Conservation (phyloP, 2,888 invertebrate genomes). For the Nymphalis urticae region DNA sequence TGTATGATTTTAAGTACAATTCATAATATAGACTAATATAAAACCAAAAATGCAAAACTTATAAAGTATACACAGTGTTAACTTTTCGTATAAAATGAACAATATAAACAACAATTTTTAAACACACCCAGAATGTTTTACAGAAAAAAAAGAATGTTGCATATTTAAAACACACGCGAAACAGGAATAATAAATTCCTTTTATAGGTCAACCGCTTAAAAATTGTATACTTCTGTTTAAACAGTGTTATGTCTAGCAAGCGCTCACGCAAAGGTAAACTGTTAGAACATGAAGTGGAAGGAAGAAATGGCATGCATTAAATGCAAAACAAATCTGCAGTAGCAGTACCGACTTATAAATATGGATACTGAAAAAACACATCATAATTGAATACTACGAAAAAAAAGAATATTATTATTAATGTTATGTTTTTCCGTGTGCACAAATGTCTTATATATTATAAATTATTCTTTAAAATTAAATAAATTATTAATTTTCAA, state of each 20-base stretch:
- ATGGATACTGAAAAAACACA: too few species aligned
- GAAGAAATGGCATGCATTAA: background rate
- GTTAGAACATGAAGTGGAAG: background rate
- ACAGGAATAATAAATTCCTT: conserved; percentile 8
- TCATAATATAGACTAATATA: too few species aligned
- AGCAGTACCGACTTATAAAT: background rate
- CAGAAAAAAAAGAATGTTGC: background rate
- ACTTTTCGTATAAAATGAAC: too few species aligned
- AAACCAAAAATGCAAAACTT: too few species aligned
- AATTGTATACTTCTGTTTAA: conserved; percentile 1
- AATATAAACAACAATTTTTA: background rate
- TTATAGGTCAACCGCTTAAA: conserved; percentile 21
- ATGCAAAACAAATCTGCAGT: background rate
- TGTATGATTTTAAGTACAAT: too few species aligned
- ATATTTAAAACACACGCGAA: conserved; percentile 11
- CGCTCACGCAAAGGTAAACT: conserved; percentile 17
- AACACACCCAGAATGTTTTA: background rate
- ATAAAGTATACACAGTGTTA: too few species aligned
- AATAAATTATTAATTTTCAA: too few species aligned
- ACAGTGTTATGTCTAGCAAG: conserved; percentile 9
- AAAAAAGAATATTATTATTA: too few species aligned
- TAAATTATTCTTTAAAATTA: too few species aligned
- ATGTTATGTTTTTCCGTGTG: too few species aligned
- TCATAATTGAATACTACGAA: too few species aligned
- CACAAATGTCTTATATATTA: too few species aligned